These are phyloP conservation scores for Caenorhabditis wallacei DNA, from an alignment of 2,888 invertebrate genomes.

Conservation along the genomic window DNA sequence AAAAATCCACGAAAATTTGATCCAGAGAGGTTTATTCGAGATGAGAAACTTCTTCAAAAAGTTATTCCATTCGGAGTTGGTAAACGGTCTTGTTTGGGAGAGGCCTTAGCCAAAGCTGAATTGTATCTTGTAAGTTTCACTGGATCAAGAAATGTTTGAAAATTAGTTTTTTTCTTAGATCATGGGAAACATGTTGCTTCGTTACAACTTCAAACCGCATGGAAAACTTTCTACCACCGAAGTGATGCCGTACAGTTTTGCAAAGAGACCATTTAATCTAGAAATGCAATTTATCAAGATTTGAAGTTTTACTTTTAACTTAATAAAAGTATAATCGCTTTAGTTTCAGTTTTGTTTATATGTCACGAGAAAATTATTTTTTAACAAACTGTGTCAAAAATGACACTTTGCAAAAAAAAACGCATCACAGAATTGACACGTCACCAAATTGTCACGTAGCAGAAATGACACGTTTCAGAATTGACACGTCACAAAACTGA, in stretches of 20 bases:
- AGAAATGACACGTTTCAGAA: too few species aligned
- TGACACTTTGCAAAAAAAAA: too few species aligned
- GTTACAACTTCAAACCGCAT: constrained; percentile 55
- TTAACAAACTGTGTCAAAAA: too few species aligned
- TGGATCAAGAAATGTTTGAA: background rate
- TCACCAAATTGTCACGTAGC: too few species aligned
- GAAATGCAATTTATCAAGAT: constrained; percentile 45
- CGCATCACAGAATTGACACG: too few species aligned
- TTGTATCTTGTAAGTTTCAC: constrained; percentile 17
- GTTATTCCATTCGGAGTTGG: constrained; percentile 33
- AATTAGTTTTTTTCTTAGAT: constrained; percentile 48
- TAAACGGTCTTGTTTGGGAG: constrained; percentile 29
- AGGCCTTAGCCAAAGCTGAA: constrained; percentile 15
- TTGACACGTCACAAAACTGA: too few species aligned
- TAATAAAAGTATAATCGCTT: too few species aligned
- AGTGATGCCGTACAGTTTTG: constrained; percentile 37
- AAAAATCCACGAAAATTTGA: constrained; percentile 26
- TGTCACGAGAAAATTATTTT: too few species aligned
- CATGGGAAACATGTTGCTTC: constrained; percentile 54
- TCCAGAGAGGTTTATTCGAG: constrained; percentile 30
- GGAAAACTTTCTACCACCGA: constrained; percentile 33
- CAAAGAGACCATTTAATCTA: constrained; percentile 42
- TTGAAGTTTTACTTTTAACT: background rate
- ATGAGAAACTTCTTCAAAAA: constrained; percentile 31
- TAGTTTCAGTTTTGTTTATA: too few species aligned